Evolutionary conservation across 1,140 invertebrate species (phyloP).

Genomic region (Hylaeus anthracinus): DNA sequence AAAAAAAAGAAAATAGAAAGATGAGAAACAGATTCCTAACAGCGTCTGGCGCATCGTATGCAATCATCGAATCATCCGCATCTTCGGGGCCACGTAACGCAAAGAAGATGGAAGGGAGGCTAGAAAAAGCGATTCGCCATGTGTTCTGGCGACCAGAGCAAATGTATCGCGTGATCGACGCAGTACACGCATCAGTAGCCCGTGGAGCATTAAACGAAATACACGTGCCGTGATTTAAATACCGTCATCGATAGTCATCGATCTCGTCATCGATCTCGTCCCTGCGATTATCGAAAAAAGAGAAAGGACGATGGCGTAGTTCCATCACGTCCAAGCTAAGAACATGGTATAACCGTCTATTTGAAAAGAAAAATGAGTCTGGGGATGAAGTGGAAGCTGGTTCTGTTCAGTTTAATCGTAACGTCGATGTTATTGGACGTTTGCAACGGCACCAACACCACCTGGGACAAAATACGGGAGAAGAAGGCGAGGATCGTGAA

Average conservation of each 20-base stretch:
- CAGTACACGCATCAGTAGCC: slow-evolving; percentile 59
- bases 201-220: slow-evolving; percentile 59
- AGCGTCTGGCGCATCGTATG: neutral
- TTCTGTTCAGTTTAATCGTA: neutral
- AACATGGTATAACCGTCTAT: neutral
- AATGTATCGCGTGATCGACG: slow-evolving; percentile 56
- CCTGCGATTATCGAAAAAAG: neutral
- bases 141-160: slow-evolving; percentile 42
- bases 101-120: slow-evolving; percentile 33
- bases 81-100: neutral
- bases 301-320: too few species aligned
- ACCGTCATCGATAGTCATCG: neutral
- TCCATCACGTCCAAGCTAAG: too few species aligned
- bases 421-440: slow-evolving; percentile 28
- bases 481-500: slow-evolving; percentile 79
- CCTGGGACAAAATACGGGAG: slow-evolving; percentile 37
- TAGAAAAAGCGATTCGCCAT: slow-evolving; percentile 56
- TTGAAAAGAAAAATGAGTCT: neutral
- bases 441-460: slow-evolving; percentile 8
- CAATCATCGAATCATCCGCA: neutral
- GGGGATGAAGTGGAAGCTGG: slow-evolving; percentile 5
- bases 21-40: too few species aligned
- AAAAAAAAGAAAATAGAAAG: too few species aligned
- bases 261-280: neutral
- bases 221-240: slow-evolving; percentile 45